Conservation (phyloP, 2,113 vertebrate species). For the Brachyhypopomus occidentalis region DNA sequence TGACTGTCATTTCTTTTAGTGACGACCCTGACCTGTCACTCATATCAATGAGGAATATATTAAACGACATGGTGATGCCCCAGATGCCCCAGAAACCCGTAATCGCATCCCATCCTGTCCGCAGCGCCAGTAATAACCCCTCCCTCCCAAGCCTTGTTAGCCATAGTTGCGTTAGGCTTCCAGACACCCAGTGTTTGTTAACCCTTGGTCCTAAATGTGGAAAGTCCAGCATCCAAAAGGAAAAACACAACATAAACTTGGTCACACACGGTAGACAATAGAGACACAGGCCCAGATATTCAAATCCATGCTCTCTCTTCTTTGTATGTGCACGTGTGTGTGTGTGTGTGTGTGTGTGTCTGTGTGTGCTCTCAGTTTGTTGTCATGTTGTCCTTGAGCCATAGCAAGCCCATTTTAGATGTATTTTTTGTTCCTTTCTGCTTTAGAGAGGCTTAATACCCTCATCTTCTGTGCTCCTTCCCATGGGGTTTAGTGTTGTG, state of each 20-base stretch:
- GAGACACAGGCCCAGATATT: background rate
- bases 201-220: background rate
- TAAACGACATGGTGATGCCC: constrained; percentile 41
- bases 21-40: constrained; percentile 50
- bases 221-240: background rate
- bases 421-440: constrained; percentile 50
- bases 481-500: constrained; percentile 59
- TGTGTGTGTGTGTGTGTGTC: no score
- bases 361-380: constrained; percentile 40
- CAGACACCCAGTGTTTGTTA: background rate
- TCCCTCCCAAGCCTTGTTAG: background rate
- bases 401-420: constrained; percentile 56
- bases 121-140: background rate
- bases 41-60: constrained; percentile 47
- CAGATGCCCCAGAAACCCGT: constrained; percentile 7
- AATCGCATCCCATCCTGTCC: constrained; percentile 1
- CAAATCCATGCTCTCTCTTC: background rate
- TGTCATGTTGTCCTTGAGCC: constrained; percentile 60
- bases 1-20: constrained; percentile 44
- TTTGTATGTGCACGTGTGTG: background rate
- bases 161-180: constrained; percentile 35
- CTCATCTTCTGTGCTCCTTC: constrained; percentile 52
- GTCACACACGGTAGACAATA: background rate
- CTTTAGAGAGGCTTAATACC: constrained; percentile 26
- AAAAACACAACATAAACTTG: background rate